phyloP scores from a whole-genome alignment of 1,140 invertebrate species.

The Colletes gigas region DNA sequence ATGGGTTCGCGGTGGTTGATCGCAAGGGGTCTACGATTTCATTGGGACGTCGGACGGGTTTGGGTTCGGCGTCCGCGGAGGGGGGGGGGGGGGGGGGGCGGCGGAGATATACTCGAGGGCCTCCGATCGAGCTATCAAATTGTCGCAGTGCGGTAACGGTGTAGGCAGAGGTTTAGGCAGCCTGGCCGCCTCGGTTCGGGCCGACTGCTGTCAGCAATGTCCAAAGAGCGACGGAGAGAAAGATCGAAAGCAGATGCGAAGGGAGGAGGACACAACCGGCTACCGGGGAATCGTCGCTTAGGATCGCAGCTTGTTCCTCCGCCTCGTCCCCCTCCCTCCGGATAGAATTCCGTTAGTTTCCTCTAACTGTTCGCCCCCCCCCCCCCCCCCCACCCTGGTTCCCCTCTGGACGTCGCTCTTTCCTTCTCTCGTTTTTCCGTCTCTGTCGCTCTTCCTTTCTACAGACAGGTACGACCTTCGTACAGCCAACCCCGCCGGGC shows the following conservation, averaged over 20 bases:
- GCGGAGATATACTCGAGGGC: conserved; percentile 51
- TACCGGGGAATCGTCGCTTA: conserved; percentile 60
- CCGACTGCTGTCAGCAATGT: conserved; percentile 63
- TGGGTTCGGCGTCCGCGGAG: neutral
- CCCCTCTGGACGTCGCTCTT: too few species aligned
- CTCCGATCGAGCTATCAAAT: conserved; percentile 71
- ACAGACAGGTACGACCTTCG: conserved; percentile 36
- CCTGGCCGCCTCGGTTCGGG: conserved; percentile 16
- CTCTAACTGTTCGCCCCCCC: conserved; percentile 41
- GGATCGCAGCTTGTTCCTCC: conserved; percentile 60
- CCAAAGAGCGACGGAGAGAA: conserved; percentile 49
- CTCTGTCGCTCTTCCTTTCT: conserved; percentile 24
- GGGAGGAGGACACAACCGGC: conserved; percentile 43
- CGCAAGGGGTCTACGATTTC: conserved; percentile 57
- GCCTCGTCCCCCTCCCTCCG: conserved; percentile 29
- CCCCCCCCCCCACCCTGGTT: too few species aligned
- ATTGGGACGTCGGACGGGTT: conserved; percentile 13
- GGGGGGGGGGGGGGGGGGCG: neutral
- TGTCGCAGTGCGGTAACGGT: conserved; percentile 74
- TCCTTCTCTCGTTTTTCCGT: neutral
- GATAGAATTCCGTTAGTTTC: conserved; percentile 37
- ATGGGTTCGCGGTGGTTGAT: conserved; percentile 51
- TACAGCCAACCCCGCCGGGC: neutral
- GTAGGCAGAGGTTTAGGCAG: conserved; percentile 67
- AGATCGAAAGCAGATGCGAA: conserved; percentile 49